These are phyloP conservation scores for Acanthornis magna DNA, from an alignment of 2,797 vertebrate genomes.

Conservation along the genomic window DNA sequence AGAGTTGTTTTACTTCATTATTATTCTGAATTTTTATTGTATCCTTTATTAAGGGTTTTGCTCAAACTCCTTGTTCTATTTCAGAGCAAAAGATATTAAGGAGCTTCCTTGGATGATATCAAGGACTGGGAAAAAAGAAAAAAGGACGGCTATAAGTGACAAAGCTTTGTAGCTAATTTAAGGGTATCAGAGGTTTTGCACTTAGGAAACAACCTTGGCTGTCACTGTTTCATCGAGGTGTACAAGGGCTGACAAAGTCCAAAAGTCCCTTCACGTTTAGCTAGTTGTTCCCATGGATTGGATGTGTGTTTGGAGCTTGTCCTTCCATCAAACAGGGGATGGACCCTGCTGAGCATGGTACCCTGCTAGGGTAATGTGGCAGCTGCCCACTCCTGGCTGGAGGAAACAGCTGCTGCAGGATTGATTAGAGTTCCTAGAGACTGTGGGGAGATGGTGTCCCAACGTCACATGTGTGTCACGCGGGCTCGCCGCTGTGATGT, in stretches of 20 bases:
- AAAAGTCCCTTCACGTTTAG: not conserved
- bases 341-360: rapidly evolving
- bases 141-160: not conserved
- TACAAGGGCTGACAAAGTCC: not conserved
- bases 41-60: not conserved
- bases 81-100: not conserved
- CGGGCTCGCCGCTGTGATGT: not conserved
- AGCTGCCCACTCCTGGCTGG: not conserved
- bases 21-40: not conserved
- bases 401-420: not conserved
- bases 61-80: not conserved
- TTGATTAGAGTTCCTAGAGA: not conserved
- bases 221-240: not conserved
- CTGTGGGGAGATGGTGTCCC: not conserved
- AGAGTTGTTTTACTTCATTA: not conserved
- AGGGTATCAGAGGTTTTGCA: not conserved
- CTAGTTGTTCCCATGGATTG: not conserved
- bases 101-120: not conserved
- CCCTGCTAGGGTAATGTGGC: too few species aligned
- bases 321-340: not conserved
- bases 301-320: not conserved
- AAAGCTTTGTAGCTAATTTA: not conserved
- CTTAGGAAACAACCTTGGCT: not conserved
- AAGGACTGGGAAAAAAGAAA: not conserved
- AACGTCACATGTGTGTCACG: not conserved